Evolutionary conservation across 2,888 invertebrate species (phyloP), one percentile per base, ranked within the genome.

Genomic region (Synanthedon andrenaeformis): DNA sequence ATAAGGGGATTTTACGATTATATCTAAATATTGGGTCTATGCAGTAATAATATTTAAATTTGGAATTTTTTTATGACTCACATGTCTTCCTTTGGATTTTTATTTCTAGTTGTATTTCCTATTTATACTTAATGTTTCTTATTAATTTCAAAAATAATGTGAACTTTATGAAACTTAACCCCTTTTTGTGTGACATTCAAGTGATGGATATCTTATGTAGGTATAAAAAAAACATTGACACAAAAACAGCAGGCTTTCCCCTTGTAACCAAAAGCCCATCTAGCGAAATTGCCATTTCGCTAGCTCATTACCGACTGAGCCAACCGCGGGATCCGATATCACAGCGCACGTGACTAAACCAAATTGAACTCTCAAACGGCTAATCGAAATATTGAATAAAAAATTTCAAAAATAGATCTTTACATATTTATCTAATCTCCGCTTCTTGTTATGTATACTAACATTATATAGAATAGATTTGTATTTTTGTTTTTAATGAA

Each of bases 301-400:
- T 73, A 71, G 69, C 85, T 87, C 85, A 85, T 86, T 86, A 86
- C 85, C 71, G 79, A 70, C 72, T 76, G 82, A 79, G 80, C 78
- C 77, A 74, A 79, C 84, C 83, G 76, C 83, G 76, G 76, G 82
- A 79, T 80, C 79, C 76, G 84, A 83, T 84, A 82, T 81, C 81
- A 79, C 76, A 60, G 71, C 72, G 82, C 84, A 82, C 83, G 85
- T 86, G 85, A 84, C 85, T 82, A 74, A 78, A 75, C 85, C 85
- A 87, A 86, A 87, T 87, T 87, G 86, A 86, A 87, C 86, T 80
- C 82, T 83, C 84, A 83, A 85, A 84, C 84, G 80, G 78, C 76
- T 85, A 77, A 87, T 86, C 81, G 82, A 80, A 83, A 82, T 83
- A 83, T 79, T 80, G 67, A 79, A 82, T 80, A 67, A 67, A n/a